Percentiles rank a stretch among this genome's conserved stretches.
Conservation (phyloP, 92 coral and sea anemone species). For the Meandrina meandrites region DNA sequence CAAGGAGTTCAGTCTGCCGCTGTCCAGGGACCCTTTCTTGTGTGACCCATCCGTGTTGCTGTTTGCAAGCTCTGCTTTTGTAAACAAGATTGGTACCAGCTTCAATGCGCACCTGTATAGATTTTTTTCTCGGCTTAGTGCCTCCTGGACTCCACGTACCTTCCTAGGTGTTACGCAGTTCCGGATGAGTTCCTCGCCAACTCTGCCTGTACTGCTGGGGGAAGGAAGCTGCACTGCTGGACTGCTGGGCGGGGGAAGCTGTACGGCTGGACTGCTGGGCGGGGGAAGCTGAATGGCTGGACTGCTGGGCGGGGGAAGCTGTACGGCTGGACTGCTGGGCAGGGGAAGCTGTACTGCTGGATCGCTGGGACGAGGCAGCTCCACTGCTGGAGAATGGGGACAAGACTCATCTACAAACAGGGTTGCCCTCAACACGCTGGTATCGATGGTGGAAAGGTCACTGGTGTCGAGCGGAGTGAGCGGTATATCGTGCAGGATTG, state of each 20-base stretch:
- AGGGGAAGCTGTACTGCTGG: not conserved
- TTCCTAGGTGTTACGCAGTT: conserved; percentile 16
- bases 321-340: not conserved
- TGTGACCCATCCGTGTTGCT: conserved; percentile 27
- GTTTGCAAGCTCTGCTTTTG: conserved; percentile 5
- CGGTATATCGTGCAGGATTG: no score
- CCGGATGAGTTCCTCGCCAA: conserved; percentile 25
- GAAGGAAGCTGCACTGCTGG: not conserved
- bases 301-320: not conserved
- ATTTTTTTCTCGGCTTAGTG: not conserved
- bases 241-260: not conserved
- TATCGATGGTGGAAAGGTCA: conserved; percentile 1
- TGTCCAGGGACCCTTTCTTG: not conserved
- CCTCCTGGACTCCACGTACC: not conserved
- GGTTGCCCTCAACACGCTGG: not conserved
- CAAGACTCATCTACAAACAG: no score
- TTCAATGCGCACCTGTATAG: conserved; percentile 5
- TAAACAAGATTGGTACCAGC: conserved; percentile 3
- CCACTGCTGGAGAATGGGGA: not conserved
- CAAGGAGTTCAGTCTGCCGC: conserved; percentile 1
- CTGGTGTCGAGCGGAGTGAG: not conserved
- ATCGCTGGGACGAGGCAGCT: not conserved
- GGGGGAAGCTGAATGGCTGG: not conserved
- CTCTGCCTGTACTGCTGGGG: not conserved
- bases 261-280: not conserved